Percentiles rank a stretch among this genome's conserved stretches.
These are phyloP conservation scores for Hecatera dysodea DNA, from an alignment of 2,888 invertebrate species.

Conservation along the genomic window DNA sequence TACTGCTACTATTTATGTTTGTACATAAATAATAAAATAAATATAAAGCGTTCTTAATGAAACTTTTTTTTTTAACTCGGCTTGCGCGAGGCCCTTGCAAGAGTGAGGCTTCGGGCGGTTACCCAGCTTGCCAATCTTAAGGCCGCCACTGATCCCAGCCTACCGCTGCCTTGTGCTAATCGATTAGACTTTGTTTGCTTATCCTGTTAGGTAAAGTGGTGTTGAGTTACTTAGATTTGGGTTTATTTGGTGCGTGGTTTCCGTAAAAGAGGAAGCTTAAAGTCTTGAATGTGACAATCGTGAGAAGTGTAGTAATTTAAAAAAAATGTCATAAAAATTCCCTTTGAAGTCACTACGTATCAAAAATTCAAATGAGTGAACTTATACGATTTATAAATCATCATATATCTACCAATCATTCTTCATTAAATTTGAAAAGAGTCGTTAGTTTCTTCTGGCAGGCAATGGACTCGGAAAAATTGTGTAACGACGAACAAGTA, in stretches of 20 bases:
- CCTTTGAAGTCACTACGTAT: no score
- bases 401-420: not conserved
- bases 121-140: no score
- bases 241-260: not conserved
- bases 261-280: not conserved
- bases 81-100: no score
- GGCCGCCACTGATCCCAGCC: not conserved
- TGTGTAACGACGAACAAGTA: not conserved
- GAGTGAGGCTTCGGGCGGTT: no score
- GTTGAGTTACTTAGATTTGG: constrained; percentile 22
- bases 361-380: no score
- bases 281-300: not conserved
- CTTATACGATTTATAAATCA: not conserved
- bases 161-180: constrained; percentile 35
- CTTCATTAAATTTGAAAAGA: not conserved
- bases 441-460: not conserved
- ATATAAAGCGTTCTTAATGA: no score
- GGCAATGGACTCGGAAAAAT: not conserved
- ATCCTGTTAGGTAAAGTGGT: not conserved
- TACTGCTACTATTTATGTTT: no score
- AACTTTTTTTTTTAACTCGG: no score
- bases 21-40: no score
- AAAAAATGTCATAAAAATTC: no score
- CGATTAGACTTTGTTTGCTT: constrained; percentile 24
- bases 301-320: no score